Evolutionary conservation across 2,888 invertebrate species (phyloP), one percentile per base, ranked within the genome.

Genomic region (Cephus rjabovi): DNA sequence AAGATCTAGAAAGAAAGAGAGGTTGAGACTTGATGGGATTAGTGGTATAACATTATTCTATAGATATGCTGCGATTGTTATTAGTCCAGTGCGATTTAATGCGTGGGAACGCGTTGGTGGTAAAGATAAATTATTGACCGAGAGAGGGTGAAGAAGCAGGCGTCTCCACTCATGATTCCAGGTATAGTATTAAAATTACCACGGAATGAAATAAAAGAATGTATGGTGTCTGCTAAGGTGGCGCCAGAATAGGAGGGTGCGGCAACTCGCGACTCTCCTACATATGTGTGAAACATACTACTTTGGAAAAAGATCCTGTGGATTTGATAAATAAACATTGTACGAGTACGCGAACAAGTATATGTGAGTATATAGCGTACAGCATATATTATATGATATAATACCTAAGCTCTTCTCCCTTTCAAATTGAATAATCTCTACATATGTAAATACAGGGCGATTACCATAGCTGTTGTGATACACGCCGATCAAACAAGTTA

Each of bases 131-230:
- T 56, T 56, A 56, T 56, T 23, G 56, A 23, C 56, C 23, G 56
- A 56, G 23, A 56, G 23, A 56, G 56, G 56, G 56, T 23, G 56
- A 74, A 74, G 35, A 74, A 34, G n/a, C 37, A 30, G 74, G 74
- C 73, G 33, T 31, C 77, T 75, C 70, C 76, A 76, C 79, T 82
- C 79, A 84, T 87, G 87, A 89, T 89, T 88, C 88, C 85, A 85
- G 87, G 88, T 89, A 89, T 91, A 90, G 90, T 90, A 87, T 88
- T 88, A 88, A 90, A 87, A 90, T 90, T 90, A 87, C 87, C 82
- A 82, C 83, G 86, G 87, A 88, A 88, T 87, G 87, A 87, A 89
- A 89, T 85, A 89, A 89, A 87, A 88, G 87, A 85, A 86, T 84
- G 79, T 79, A 78, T 79, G 79, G 12, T 74, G 80, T 75, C 40